Evolutionary conservation across 2,797 vertebrate species (phyloP).

Genomic region (Brachyalestes nurse): DNA sequence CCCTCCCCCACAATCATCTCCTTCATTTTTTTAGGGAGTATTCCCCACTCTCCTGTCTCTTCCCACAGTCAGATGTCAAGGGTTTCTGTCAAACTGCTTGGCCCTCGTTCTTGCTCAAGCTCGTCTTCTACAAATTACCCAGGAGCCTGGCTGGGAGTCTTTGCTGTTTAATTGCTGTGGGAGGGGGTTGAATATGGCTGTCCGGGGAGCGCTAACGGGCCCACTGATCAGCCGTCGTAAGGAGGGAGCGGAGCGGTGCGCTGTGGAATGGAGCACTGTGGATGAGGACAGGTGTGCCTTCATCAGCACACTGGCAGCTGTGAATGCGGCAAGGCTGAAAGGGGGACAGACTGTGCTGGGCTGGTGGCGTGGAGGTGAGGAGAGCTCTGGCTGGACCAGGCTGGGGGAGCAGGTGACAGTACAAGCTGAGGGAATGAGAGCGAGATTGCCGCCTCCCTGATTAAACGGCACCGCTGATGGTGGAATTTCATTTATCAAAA

Average conservation of each 20-base stretch:
- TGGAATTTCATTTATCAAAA: conserved; percentile 56
- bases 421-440: conserved; percentile 79
- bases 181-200: conserved; percentile 78
- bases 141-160: conserved; percentile 72
- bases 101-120: conserved; percentile 61
- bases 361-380: conserved; percentile 46
- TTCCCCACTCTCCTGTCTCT: conserved; percentile 40
- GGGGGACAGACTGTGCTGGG: conserved; percentile 43
- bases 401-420: conserved; percentile 82
- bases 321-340: conserved; percentile 73
- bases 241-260: conserved; percentile 33
- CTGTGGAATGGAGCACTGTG: conserved; percentile 38
- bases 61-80: conserved; percentile 67
- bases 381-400: conserved; percentile 70
- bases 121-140: conserved; percentile 73
- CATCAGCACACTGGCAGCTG: conserved; percentile 83
- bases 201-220: conserved; percentile 75
- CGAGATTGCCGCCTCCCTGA: conserved; percentile 77
- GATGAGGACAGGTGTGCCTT: conserved; percentile 83
- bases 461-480: conserved; percentile 68
- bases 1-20: conserved; percentile 58
- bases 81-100: conserved; percentile 66
- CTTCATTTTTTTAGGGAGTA: conserved; percentile 42
- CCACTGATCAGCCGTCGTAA: conserved; percentile 64
- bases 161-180: conserved; percentile 79